phyloP scores from a whole-genome alignment of 2,113 vertebrate genomes.

The Pyxicephalus adspersus region DNA sequence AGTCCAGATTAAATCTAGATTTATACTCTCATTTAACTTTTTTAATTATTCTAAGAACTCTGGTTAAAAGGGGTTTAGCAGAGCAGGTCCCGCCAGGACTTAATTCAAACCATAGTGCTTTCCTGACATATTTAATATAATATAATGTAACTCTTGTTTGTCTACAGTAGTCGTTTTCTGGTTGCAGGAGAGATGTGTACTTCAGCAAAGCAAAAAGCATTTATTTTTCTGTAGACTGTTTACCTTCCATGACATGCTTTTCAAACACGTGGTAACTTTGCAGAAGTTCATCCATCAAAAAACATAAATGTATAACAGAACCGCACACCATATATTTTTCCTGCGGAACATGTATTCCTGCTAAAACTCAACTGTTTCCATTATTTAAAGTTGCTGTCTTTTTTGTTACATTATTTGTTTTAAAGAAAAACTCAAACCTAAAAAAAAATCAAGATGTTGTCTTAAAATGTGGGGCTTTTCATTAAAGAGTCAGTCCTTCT shows the following conservation, averaged over 20 bases:
- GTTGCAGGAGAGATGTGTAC: background rate
- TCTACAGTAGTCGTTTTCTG: constrained; percentile 26
- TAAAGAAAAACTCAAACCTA: background rate
- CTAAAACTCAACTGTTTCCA: background rate
- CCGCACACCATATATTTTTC: background rate
- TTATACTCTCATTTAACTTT: background rate
- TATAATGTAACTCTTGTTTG: constrained; percentile 19
- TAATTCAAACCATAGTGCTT: constrained; percentile 2
- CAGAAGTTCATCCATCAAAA: constrained; percentile 20
- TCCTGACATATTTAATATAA: background rate
- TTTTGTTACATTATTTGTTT: background rate
- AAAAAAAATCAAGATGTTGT: background rate
- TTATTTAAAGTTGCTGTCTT: background rate
- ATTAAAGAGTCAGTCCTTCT: no score
- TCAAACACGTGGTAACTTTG: constrained; percentile 36
- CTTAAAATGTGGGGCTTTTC: no score
- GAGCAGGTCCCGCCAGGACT: background rate
- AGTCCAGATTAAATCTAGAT: background rate
- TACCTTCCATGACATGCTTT: constrained; percentile 25
- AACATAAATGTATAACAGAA: constrained; percentile 7
- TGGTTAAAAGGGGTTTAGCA: background rate
- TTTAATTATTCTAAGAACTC: constrained; percentile 4
- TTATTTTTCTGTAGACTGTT: constrained; percentile 5
- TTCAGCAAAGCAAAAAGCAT: background rate
- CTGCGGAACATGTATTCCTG: no score